Percentiles rank a stretch among this genome's conserved stretches.
phyloP scores from a whole-genome alignment of 2,113 vertebrate species.

The Pyxicephalus adspersus region DNA sequence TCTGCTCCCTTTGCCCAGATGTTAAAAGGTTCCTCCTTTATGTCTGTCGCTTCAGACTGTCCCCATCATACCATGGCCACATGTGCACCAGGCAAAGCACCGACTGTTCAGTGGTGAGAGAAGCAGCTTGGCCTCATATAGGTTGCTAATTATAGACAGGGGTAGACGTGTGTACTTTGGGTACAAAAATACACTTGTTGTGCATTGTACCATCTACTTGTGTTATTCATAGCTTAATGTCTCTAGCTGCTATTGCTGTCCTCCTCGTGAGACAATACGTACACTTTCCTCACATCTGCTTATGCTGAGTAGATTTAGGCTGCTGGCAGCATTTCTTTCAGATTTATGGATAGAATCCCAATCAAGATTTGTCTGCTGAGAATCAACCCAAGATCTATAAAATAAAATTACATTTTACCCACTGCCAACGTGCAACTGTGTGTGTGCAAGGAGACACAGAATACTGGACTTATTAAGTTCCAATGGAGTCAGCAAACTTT shows the following conservation, averaged over 20 bases:
- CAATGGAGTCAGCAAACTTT: neutral
- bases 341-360: conserved; percentile 37
- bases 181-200: neutral
- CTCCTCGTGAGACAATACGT: conserved; percentile 1
- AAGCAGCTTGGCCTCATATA: conserved; percentile 2
- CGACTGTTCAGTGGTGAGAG: neutral
- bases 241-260: neutral
- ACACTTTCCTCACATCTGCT: conserved; percentile 32
- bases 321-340: conserved; percentile 1
- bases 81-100: conserved; percentile 23
- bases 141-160: neutral
- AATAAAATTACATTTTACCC: conserved; percentile 9
- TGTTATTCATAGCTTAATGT: neutral
- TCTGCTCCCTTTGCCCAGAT: conserved; percentile 45
- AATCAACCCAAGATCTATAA: conserved; percentile 42
- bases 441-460: neutral
- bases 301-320: conserved; percentile 30
- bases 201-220: neutral
- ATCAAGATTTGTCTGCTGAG: conserved; percentile 24
- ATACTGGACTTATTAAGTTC: neutral
- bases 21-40: conserved; percentile 51
- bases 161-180: neutral
- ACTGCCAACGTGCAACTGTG: conserved; percentile 19
- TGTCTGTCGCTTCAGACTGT: conserved; percentile 46
- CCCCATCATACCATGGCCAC: conserved; percentile 36